Percentiles rank a stretch among this genome's conserved stretches.
These are phyloP conservation scores for Belgica antarctica DNA, from an alignment of 2,888 invertebrate genomes.

Conservation along the genomic window DNA sequence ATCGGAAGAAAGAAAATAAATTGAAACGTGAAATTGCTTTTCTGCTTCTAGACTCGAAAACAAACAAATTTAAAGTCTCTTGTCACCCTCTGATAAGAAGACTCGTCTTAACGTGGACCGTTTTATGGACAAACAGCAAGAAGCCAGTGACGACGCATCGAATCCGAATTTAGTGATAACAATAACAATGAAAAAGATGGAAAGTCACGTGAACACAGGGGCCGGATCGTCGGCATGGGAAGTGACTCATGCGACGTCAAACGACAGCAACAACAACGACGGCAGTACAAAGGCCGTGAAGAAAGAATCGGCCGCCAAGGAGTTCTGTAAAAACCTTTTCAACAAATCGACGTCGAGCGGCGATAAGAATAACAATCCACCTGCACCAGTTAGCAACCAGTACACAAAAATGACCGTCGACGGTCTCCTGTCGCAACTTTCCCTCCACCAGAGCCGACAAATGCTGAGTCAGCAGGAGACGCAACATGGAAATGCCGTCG, in stretches of 20 bases:
- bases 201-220: not conserved
- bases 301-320: conserved; percentile 10
- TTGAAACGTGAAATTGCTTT: not conserved
- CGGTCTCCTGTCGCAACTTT: not conserved
- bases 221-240: conserved; percentile 1
- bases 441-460: not conserved
- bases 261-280: conserved; percentile 25
- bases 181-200: conserved; percentile 37
- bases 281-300: not conserved
- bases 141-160: not conserved
- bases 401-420: conserved; percentile 40
- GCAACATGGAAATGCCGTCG: not conserved
- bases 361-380: conserved; percentile 22
- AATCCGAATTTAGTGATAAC: conserved; percentile 34
- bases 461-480: not conserved
- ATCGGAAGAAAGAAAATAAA: not conserved
- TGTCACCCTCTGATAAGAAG: not conserved
- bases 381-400: conserved; percentile 23
- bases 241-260: not conserved
- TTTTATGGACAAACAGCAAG: conserved; percentile 34
- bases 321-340: conserved; percentile 30
- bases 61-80: not conserved
- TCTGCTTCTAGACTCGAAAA: not conserved
- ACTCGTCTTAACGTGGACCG: not conserved
- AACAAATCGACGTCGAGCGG: conserved; percentile 25